Evolutionary conservation across 2,888 invertebrate genomes (phyloP).

Genomic region (Papilio protenor): DNA sequence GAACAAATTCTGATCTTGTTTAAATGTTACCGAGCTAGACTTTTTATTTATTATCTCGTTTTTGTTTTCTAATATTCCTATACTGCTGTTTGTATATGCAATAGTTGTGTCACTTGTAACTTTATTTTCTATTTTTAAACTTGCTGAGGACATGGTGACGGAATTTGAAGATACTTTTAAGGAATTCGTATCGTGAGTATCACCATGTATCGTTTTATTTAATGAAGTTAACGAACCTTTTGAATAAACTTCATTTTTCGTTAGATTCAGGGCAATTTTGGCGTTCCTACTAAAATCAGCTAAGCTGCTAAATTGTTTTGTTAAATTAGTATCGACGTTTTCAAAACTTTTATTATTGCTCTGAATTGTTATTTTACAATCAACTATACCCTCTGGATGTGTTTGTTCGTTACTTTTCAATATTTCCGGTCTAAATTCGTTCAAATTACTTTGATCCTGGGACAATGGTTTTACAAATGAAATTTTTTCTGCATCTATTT

Average conservation of each 20-base stretch:
- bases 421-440: background rate
- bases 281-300: background rate
- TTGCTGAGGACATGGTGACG: background rate
- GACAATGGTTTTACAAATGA: slow-evolving; percentile 3
- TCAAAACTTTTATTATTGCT: background rate
- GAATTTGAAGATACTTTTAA: background rate
- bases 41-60: no score
- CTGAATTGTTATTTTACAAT: background rate
- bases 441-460: background rate
- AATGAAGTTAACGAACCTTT: background rate
- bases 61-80: background rate
- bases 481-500: background rate
- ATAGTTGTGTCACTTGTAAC: background rate
- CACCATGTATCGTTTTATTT: background rate
- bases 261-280: background rate
- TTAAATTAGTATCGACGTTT: background rate
- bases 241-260: background rate
- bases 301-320: background rate
- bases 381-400: background rate
- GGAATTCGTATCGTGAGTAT: background rate
- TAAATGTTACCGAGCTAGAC: background rate
- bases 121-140: background rate
- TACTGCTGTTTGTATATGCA: background rate
- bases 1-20: background rate
- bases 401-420: background rate